Evolutionary conservation across 2,888 invertebrate genomes (phyloP), one percentile per base, ranked within the genome.

Genomic region (Isoperla grammatica): DNA sequence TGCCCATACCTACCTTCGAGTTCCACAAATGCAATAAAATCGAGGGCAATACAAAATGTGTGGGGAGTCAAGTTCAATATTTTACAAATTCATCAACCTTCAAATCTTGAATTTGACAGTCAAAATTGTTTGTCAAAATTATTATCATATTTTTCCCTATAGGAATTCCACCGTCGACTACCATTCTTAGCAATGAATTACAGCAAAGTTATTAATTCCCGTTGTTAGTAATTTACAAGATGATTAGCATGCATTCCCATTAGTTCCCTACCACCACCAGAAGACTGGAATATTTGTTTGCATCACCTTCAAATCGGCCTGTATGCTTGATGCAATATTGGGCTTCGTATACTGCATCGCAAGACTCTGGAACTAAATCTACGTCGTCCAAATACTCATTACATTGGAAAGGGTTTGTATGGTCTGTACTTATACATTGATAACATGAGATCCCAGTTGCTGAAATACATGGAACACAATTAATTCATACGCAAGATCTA

Each of bases 261-360:
- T 59, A 59, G 49, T 43, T 60, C 42, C 5, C 50, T 13, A n/a
- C 78, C 74, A 67, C 68, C 60, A 69, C 75, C 81, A 81, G 61
- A 43, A 29, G 39, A 29, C 29, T 29, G 8, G 29, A 29, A 29
- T n/a, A 29, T 29, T 6, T 4, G 29, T 29, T 29, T 29, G 29
- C n/a, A n/a, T 53, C 53, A 90, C 90, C 93, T 87, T 91, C 92
- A 69, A 82, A 91, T 71, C 95, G 83, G 65, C 96, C 96, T 62
- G 91, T 88, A 70, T 92, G 90, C 79, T 97, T 97, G 67, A 97
- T 83, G 75, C 97, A 97, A 75, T 85, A 96, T 69, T 85, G 82
- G 13, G 95, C 94, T 65, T 84, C 86, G 72, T 90, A 90, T 62
- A 95, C 89, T 61, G 81, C 78, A 65, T 86, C 83, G 75, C 95